These are phyloP conservation scores for Aculops lycopersici DNA, from an alignment of 1,140 invertebrate genomes.

Conservation along the genomic window DNA sequence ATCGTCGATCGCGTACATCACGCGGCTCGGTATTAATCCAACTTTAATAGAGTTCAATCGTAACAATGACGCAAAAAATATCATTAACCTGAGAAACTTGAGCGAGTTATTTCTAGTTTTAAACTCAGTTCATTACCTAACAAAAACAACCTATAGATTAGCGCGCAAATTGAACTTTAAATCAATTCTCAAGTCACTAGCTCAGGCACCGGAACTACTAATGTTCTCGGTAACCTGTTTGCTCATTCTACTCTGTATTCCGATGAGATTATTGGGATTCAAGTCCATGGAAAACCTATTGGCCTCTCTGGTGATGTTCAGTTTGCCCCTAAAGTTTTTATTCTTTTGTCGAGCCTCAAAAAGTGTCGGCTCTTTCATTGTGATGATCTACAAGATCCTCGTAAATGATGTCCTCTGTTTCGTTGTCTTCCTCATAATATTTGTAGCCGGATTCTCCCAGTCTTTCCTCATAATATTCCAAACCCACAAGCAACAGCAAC, in stretches of 20 bases:
- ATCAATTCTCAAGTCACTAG: too few species aligned
- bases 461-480: constrained; percentile 18
- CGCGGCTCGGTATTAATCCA: too few species aligned
- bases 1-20: too few species aligned
- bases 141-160: too few species aligned
- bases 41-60: too few species aligned
- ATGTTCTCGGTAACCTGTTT: not conserved
- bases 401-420: constrained; percentile 75
- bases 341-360: constrained; percentile 52
- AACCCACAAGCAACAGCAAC: not conserved
- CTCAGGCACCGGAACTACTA: constrained; percentile 40
- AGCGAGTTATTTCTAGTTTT: too few species aligned
- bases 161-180: too few species aligned
- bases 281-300: not conserved
- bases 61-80: too few species aligned
- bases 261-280: not conserved
- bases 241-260: not conserved
- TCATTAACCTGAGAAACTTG: too few species aligned
- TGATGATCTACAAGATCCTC: constrained; percentile 97
- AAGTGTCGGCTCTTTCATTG: constrained; percentile 87
- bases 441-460: constrained; percentile 91
- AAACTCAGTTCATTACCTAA: too few species aligned
- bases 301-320: not conserved
- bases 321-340: not conserved
- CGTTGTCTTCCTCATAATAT: constrained; percentile 76